These are phyloP conservation scores for Neolamprologus caudopunctatus DNA, from an alignment of 2,113 vertebrate genomes.

Conservation along the genomic window DNA sequence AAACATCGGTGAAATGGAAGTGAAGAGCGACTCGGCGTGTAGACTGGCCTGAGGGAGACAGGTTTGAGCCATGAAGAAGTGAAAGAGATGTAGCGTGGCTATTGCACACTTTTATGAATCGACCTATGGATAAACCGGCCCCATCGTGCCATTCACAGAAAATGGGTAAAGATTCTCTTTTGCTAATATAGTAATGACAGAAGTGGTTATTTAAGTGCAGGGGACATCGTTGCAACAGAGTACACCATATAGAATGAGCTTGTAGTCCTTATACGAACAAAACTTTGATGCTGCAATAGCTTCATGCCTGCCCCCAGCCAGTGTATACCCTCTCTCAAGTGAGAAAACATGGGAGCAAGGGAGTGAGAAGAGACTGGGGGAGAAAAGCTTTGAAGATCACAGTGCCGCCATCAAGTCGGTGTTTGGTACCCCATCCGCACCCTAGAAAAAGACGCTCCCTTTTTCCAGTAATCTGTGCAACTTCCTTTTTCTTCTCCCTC, in stretches of 20 bases:
- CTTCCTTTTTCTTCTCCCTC: conserved; percentile 10
- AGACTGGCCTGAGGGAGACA: not conserved
- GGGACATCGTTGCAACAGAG: not conserved
- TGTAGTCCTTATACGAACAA: not conserved
- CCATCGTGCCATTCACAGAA: not conserved
- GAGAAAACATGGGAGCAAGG: not conserved
- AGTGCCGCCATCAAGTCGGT: not conserved
- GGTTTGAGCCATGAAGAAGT: not conserved
- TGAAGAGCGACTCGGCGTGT: not conserved
- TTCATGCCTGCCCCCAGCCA: conserved; percentile 21
- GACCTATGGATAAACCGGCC: not conserved
- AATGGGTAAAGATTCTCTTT: not conserved
- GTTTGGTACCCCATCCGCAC: conserved; percentile 15
- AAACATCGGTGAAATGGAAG: not conserved
- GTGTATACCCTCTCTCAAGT: not conserved
- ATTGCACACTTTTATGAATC: conserved; percentile 14
- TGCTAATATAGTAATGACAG: not conserved
- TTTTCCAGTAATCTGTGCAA: not conserved
- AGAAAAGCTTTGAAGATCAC: conserved; percentile 44
- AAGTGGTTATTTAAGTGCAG: not conserved
- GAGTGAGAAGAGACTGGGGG: not conserved
- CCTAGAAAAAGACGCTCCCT: not conserved
- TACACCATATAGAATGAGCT: not conserved
- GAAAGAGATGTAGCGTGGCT: conserved; percentile 5
- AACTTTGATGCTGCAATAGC: conserved; percentile 24